A percentile compares a stretch with the other conserved stretches of the same genome.
Evolutionary conservation across 2,797 vertebrate genomes (phyloP).

Genomic region (Simalia tracyae): DNA sequence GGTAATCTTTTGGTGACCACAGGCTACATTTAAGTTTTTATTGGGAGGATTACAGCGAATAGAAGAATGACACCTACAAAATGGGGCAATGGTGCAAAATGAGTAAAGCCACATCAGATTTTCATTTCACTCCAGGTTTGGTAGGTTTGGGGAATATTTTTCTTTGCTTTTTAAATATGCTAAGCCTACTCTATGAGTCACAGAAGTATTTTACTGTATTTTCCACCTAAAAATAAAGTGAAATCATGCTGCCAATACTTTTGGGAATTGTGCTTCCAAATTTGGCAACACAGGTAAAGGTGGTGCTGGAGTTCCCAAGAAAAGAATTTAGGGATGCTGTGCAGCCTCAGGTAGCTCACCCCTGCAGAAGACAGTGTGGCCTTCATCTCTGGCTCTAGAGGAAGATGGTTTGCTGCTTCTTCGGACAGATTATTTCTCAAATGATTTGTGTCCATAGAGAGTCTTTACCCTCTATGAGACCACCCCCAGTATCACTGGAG

Average conservation of each 20-base stretch:
- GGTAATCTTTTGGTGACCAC: not conserved
- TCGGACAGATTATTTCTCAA: not conserved
- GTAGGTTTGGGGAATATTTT: not conserved
- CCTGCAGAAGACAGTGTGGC: not conserved
- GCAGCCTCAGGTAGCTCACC: not conserved
- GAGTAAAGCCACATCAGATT: not conserved
- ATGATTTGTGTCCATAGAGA: not conserved
- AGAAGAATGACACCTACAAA: not conserved
- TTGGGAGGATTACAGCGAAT: not conserved
- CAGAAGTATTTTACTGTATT: too few relatives aligned
- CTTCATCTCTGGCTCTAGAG: not conserved
- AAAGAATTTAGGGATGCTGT: not conserved
- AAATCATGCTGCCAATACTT: not conserved
- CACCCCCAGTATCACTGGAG: too few relatives aligned
- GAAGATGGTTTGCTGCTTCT: not conserved
- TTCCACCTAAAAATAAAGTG: not conserved
- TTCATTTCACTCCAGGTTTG: not conserved
- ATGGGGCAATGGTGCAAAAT: not conserved
- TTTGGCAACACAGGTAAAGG: not conserved
- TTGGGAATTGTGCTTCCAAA: not conserved
- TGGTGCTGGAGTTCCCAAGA: not conserved
- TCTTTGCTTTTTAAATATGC: too few relatives aligned
- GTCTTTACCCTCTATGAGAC: not conserved
- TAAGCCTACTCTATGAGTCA: too few relatives aligned
- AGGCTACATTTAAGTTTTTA: not conserved